A percentile compares a stretch with the other conserved stretches of the same genome.
Evolutionary conservation across 1,140 invertebrate species (phyloP).

Genomic region (Tetramorium alpestre): DNA sequence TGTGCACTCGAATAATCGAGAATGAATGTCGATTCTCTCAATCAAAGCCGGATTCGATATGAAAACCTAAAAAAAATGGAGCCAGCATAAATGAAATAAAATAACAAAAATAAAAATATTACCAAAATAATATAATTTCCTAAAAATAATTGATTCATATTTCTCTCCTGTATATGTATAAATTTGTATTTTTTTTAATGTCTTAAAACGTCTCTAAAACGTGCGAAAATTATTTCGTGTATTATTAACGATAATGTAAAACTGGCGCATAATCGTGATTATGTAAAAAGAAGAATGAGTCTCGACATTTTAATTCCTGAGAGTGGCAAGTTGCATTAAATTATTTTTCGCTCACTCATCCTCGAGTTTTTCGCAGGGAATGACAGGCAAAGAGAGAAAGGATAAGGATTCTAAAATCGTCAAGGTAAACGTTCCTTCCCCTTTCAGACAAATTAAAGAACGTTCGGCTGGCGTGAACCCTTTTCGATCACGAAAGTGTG

Average conservation of each 20-base stretch:
- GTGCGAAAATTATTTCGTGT: not conserved
- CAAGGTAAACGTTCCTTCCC: slow-evolving; percentile 23
- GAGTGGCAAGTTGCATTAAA: slow-evolving; percentile 14
- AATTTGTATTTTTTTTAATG: not conserved
- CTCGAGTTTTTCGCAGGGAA: not conserved
- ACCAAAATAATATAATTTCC: not conserved
- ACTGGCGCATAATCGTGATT: not conserved
- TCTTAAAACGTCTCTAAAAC: not conserved
- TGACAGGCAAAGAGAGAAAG: not conserved
- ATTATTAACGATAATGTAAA: not conserved
- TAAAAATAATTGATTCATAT: not conserved
- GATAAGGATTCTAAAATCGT: slow-evolving; percentile 47
- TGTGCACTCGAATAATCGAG: slow-evolving; percentile 58
- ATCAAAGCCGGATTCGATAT: not conserved
- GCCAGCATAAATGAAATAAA: not conserved
- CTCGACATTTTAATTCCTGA: not conserved
- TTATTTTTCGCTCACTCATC: slow-evolving; percentile 12
- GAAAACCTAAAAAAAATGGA: not conserved
- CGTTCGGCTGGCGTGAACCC: slow-evolving; percentile 63
- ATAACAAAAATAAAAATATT: not conserved
- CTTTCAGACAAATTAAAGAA: slow-evolving; percentile 66
- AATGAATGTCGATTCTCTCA: slow-evolving; percentile 7
- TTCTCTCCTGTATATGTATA: not conserved
- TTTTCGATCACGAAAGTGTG: slow-evolving; percentile 52
- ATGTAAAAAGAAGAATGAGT: not conserved